Percentiles rank a stretch among this genome's conserved stretches.
Conservation (phyloP, 2,113 vertebrate genomes). For the Melanotaenia duboulayi region DNA sequence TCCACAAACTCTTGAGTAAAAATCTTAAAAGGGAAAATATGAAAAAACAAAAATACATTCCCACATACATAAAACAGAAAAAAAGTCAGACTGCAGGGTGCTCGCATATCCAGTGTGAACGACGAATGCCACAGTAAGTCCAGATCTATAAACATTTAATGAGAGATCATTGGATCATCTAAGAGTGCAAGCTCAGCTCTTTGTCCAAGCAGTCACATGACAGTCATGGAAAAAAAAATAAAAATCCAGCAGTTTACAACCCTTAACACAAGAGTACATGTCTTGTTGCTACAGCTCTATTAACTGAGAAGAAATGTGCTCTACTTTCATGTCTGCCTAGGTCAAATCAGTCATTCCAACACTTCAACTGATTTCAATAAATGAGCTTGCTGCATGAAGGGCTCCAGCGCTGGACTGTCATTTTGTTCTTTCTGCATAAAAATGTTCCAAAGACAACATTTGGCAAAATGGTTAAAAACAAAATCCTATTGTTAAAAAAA, state of each 20-base stretch:
- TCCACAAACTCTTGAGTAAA: conserved; percentile 7
- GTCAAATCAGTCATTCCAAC: background rate
- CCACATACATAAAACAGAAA: conserved; percentile 5
- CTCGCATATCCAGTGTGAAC: background rate
- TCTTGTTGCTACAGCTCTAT: too few species aligned
- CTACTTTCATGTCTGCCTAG: background rate
- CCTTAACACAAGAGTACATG: too few species aligned
- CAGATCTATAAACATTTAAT: conserved; percentile 41
- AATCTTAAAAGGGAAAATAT: background rate
- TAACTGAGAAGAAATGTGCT: background rate
- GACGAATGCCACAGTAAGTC: background rate
- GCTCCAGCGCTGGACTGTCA: too few species aligned
- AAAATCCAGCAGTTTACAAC: too few species aligned
- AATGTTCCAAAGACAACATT: too few species aligned
- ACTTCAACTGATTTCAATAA: background rate
- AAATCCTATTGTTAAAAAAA: too few species aligned
- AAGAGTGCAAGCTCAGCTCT: conserved; percentile 31
- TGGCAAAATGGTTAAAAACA: too few species aligned
- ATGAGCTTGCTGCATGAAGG: too few species aligned
- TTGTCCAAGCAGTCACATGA: conserved; percentile 49
- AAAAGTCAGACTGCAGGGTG: background rate
- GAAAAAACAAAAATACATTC: background rate
- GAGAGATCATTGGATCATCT: conserved; percentile 47
- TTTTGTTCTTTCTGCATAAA: too few species aligned
- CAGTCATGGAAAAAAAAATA: conserved; percentile 27